Percentiles rank a stretch among this genome's conserved stretches.
These are phyloP conservation scores for Glaucopsyche alexis DNA, from an alignment of 2,888 invertebrate species.

Conservation along the genomic window DNA sequence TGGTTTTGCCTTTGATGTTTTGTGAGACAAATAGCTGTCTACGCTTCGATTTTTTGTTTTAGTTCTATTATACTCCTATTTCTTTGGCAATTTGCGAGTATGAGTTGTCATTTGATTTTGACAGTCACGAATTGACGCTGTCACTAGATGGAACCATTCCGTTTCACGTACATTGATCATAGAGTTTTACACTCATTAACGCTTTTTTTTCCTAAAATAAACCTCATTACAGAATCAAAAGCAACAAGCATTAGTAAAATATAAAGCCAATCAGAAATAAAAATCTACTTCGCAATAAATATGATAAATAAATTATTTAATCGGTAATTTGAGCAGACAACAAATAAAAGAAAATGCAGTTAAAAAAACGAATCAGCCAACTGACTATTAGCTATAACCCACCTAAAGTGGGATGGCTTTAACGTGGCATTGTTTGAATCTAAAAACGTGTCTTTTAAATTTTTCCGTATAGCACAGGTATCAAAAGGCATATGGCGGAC, in stretches of 20 bases:
- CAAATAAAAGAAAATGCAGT: conserved; percentile 52
- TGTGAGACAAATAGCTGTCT: too few relatives aligned
- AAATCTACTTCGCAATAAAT: background rate
- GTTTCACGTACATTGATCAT: background rate
- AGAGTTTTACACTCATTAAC: background rate
- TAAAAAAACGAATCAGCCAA: conserved; percentile 66
- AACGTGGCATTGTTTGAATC: conserved; percentile 33
- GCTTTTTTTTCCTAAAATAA: background rate
- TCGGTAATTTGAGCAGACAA: conserved; percentile 30
- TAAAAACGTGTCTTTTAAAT: conserved; percentile 40
- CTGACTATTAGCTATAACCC: conserved; percentile 64
- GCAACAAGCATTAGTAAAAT: background rate
- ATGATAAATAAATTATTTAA: background rate
- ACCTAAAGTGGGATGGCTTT: conserved; percentile 47
- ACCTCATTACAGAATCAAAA: background rate
- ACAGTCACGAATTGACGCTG: background rate
- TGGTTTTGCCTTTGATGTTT: too few relatives aligned
- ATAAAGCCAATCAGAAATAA: background rate
- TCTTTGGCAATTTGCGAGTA: too few relatives aligned
- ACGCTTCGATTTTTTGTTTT: too few relatives aligned
- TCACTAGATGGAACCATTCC: background rate
- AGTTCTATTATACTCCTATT: too few relatives aligned
- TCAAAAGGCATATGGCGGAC: conserved; percentile 81
- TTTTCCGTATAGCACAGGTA: conserved; percentile 62
- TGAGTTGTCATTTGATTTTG: background rate